Evolutionary conservation across 2,888 invertebrate species (phyloP).

Genomic region (Watsonalla binaria): DNA sequence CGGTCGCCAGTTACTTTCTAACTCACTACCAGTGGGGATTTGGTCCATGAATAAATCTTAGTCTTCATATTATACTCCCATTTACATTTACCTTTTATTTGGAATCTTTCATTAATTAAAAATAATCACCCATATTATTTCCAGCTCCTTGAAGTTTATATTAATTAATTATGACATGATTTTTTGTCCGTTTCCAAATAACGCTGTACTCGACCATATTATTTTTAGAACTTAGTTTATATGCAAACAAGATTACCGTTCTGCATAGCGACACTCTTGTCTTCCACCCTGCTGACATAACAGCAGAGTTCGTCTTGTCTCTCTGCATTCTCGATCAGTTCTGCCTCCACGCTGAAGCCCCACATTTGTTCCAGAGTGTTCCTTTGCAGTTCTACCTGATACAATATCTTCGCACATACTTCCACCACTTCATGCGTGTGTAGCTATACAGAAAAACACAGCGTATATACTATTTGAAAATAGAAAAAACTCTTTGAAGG

Average conservation of each 20-base stretch:
- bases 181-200: no score
- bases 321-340: conserved; percentile 96
- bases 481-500: not conserved
- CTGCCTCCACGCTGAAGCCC: conserved; percentile 98
- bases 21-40: no score
- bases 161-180: no score
- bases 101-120: no score
- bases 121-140: no score
- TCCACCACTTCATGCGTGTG: conserved; percentile 97
- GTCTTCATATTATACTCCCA: no score
- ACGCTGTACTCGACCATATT: no score
- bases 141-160: no score
- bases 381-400: conserved; percentile 96
- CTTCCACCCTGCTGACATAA: conserved; percentile 97
- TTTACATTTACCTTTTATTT: no score
- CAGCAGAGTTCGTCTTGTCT: conserved; percentile 97
- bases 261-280: conserved; percentile 96
- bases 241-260: conserved; percentile 83
- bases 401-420: conserved; percentile 97
- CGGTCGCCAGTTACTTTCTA: no score
- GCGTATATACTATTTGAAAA: not conserved
- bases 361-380: conserved; percentile 96
- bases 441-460: conserved; percentile 74
- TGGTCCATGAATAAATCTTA: no score
- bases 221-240: no score